These are phyloP conservation scores for Morpho achilles DNA, from an alignment of 2,888 invertebrate species.

Conservation along the genomic window DNA sequence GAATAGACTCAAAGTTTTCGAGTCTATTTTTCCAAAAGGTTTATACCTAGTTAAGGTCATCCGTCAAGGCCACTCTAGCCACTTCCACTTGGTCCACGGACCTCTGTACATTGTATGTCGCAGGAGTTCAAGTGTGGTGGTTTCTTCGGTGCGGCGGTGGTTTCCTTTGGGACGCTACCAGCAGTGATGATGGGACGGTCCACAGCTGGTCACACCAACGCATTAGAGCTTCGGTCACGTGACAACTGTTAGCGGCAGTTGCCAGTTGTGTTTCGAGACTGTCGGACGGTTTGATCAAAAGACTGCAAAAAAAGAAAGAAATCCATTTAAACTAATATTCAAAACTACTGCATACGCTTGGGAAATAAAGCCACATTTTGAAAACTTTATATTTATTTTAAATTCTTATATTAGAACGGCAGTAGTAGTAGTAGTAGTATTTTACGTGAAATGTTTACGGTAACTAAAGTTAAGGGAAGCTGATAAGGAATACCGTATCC, in stretches of 20 bases:
- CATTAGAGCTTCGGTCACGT: constrained; percentile 90
- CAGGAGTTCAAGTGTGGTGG: constrained; percentile 51
- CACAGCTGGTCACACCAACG: constrained; percentile 88
- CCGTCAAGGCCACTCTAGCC: neutral
- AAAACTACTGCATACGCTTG: too few species aligned
- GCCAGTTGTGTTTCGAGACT: constrained; percentile 86
- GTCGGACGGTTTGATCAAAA: constrained; percentile 80
- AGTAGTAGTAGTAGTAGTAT: too few species aligned
- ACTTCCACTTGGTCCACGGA: neutral
- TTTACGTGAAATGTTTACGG: too few species aligned
- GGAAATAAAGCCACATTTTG: too few species aligned
- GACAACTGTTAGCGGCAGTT: constrained; percentile 92
- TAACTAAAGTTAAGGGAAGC: too few species aligned
- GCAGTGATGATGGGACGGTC: constrained; percentile 86
- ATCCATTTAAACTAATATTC: too few species aligned
- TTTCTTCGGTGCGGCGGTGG: constrained; percentile 53
- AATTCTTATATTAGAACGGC: too few species aligned
- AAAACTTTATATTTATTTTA: too few species aligned
- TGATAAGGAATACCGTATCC: too few species aligned
- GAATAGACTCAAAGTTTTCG: neutral
- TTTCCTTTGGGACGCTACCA: constrained; percentile 77
- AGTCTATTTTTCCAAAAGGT: neutral
- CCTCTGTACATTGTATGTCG: neutral
- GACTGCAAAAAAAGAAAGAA: constrained; percentile 56
- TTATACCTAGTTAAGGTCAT: neutral